These are phyloP conservation scores for Chromis chromis DNA, from an alignment of 2,797 vertebrate genomes.

Conservation along the genomic window DNA sequence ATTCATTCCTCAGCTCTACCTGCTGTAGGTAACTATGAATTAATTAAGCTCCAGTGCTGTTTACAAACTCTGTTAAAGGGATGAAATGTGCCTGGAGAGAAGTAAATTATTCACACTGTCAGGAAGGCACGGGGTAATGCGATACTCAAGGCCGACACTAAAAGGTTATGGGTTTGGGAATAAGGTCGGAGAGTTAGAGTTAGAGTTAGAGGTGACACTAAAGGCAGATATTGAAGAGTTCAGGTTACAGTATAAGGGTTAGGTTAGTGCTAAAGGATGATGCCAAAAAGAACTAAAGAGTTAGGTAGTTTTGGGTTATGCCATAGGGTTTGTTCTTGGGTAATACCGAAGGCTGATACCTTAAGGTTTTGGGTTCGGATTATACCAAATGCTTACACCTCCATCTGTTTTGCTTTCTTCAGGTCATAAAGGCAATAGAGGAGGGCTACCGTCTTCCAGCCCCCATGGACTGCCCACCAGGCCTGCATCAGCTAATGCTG, in stretches of 20 bases:
- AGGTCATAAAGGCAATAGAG: constrained; percentile 99
- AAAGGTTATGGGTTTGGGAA: background rate
- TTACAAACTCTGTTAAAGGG: constrained; percentile 55
- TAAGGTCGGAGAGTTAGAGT: background rate
- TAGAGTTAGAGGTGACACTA: too few species aligned
- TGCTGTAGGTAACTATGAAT: constrained; percentile 38
- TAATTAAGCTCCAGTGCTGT: constrained; percentile 31
- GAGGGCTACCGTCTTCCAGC: constrained; percentile 98
- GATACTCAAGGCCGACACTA: background rate
- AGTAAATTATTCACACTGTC: constrained; percentile 19
- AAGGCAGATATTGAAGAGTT: background rate
- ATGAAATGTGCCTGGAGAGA: constrained; percentile 18
- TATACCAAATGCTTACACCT: constrained; percentile 1
- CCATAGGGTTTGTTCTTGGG: background rate
- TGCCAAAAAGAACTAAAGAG: too few species aligned
- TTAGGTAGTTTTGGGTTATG: background rate
- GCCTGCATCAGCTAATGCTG: constrained; percentile 97
- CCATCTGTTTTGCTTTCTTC: constrained; percentile 39
- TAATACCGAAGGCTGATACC: background rate
- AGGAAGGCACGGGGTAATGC: background rate
- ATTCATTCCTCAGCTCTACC: constrained; percentile 5
- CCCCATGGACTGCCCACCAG: constrained; percentile 98
- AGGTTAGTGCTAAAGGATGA: too few species aligned
- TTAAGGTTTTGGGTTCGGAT: background rate
- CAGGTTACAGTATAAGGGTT: background rate